Evolutionary conservation across 2,797 vertebrate species (phyloP), one percentile per base, ranked within the genome.

Genomic region (Harpagifer antarcticus): DNA sequence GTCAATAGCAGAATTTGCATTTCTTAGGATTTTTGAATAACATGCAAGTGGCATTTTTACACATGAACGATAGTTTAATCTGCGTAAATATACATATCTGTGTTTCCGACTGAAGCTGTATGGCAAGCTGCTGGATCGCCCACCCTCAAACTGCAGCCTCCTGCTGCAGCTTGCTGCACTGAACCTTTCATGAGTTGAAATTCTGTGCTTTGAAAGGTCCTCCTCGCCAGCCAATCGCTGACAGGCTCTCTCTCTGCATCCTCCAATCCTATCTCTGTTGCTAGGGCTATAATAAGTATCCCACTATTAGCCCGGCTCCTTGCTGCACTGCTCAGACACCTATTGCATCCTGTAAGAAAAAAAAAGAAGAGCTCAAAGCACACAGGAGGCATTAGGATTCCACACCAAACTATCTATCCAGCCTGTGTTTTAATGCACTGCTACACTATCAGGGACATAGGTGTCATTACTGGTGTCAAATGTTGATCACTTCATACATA

Each of bases 251-350:
- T 81, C 79, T 78, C 56, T 57, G 13, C 84, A 82, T 72, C 86
- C 69, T 82, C 95, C 95, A 96, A 95, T 95, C 89, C 69, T 2
- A 9, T 50, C 67, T 73, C 86, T 95, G 95, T 96, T 96, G 93
- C 94, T 94, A 95, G 86, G 95, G 94, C 94, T 95, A 92, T 89
- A 89, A 94, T 90, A 94, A 90, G 89, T 88, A 90, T 88, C 87
- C 87, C 78, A 78, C 88, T 85, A 87, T 91, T 74, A 88, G 87
- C 85, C 64, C 12, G 37, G 83, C 86, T 91, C 77, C 90, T 88
- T 87, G 76, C 92, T 92, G 90, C 90, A 93, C 92, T 85, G 84
- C 85, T 89, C 90, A 91, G 84, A 93, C 87, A 94, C 88, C 90
- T 91, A 92, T 91, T 93, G 86, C 88, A 93, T 93, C 87, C 85